These are phyloP conservation scores for Leuciscus idus DNA, from an alignment of 2,113 vertebrate species.

Conservation along the genomic window DNA sequence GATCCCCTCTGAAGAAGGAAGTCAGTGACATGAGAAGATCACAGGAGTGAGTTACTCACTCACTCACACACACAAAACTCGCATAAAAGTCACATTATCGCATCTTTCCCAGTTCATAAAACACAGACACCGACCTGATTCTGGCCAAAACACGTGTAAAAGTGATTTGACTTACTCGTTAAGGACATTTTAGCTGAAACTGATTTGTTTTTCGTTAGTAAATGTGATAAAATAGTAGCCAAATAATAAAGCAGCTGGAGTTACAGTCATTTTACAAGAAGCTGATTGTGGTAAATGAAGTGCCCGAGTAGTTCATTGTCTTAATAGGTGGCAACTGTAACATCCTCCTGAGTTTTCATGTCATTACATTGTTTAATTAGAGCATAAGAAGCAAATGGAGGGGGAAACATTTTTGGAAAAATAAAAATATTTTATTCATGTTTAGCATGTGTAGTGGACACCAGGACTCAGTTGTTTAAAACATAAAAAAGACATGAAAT, in stretches of 20 bases:
- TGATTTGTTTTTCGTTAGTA: not conserved
- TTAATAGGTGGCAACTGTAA: not conserved
- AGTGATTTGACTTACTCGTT: not conserved
- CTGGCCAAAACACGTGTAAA: not conserved
- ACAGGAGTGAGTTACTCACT: not conserved
- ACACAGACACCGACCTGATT: not conserved
- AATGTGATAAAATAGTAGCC: not conserved
- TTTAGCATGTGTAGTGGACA: no score
- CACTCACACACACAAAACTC: not conserved
- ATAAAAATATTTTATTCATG: no score
- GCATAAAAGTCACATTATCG: conserved; percentile 29
- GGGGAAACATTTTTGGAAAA: no score
- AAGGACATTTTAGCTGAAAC: not conserved
- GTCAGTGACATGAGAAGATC: conserved; percentile 40
- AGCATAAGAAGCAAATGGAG: no score
- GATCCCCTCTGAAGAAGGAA: conserved; percentile 45
- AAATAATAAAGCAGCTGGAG: not conserved
- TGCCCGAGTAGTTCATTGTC: not conserved
- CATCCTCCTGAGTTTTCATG: no score
- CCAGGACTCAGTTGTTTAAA: no score
- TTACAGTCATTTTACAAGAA: not conserved
- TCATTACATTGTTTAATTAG: no score
- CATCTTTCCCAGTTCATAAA: not conserved
- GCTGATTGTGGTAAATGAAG: not conserved
- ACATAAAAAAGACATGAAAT: no score